Evolutionary conservation across 1,140 invertebrate species (phyloP).

Genomic region (Homalodisca vitripennis): DNA sequence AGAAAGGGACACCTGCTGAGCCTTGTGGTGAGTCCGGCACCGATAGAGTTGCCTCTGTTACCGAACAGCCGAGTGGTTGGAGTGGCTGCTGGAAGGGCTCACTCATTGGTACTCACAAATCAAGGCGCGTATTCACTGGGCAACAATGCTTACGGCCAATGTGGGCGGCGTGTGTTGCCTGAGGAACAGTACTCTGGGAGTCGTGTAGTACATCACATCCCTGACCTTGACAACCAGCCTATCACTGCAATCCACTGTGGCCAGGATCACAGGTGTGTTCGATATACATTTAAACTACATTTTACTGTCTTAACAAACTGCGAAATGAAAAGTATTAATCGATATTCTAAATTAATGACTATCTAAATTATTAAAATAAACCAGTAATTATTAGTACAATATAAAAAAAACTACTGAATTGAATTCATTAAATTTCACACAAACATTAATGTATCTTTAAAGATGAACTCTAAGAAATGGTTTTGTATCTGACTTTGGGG

Average conservation of each 20-base stretch:
- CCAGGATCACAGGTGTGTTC: slow-evolving; percentile 79
- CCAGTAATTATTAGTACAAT: too few species aligned
- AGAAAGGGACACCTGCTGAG: slow-evolving; percentile 65
- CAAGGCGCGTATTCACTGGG: slow-evolving; percentile 82
- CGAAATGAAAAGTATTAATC: too few species aligned
- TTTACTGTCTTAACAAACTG: too few species aligned
- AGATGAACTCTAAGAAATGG: too few species aligned
- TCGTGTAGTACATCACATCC: slow-evolving; percentile 64
- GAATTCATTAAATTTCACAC: too few species aligned
- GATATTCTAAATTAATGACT: too few species aligned
- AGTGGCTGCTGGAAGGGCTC: slow-evolving; percentile 83
- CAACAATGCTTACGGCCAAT: slow-evolving; percentile 94
- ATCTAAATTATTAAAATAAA: too few species aligned
- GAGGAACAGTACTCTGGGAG: slow-evolving; percentile 73
- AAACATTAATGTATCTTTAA: too few species aligned
- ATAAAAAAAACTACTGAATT: too few species aligned
- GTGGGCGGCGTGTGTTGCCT: slow-evolving; percentile 77
- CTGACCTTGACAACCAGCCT: slow-evolving; percentile 59
- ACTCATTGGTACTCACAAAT: slow-evolving; percentile 77
- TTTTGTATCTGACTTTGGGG: too few species aligned
- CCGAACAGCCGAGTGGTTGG: slow-evolving; percentile 53
- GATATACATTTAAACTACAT: too few species aligned
- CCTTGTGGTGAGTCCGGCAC: slow-evolving; percentile 70
- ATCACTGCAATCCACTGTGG: slow-evolving; percentile 76
- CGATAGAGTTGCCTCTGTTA: slow-evolving; percentile 69